These are phyloP conservation scores for Tipula lateralis DNA, from an alignment of 2,888 invertebrate species.

Conservation along the genomic window DNA sequence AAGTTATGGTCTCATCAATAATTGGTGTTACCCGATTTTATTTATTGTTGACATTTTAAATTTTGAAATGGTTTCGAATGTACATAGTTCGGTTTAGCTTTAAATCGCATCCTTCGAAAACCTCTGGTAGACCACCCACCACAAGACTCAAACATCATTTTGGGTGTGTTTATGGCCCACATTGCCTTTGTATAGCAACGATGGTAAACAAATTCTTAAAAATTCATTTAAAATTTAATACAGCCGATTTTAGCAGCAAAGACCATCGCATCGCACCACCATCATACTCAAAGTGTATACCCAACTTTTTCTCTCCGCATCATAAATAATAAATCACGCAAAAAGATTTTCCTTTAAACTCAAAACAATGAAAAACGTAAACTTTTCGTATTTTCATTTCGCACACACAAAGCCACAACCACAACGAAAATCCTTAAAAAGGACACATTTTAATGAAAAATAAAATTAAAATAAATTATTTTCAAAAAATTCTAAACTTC, in stretches of 20 bases:
- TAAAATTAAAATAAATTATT: slow-evolving; percentile 19
- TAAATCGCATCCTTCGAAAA: no score
- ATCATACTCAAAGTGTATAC: not conserved
- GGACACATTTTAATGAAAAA: not conserved
- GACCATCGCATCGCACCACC: not conserved
- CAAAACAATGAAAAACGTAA: not conserved
- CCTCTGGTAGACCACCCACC: no score
- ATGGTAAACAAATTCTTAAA: not conserved
- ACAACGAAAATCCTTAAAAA: not conserved
- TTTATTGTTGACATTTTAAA: no score
- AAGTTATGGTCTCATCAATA: no score
- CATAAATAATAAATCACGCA: slow-evolving; percentile 4
- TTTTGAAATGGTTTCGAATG: no score
- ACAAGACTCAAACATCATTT: no score
- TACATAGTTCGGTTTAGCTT: no score
- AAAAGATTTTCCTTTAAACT: not conserved
- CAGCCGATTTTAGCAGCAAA: not conserved
- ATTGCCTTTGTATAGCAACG: no score
- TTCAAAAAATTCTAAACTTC: not conserved
- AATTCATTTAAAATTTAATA: not conserved
- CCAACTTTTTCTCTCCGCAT: not conserved
- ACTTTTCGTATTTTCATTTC: not conserved
- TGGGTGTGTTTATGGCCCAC: no score
- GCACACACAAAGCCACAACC: not conserved
- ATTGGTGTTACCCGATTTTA: no score